Conservation (phyloP, 2,888 invertebrate species). For the Caenorhabditis angaria region DNA sequence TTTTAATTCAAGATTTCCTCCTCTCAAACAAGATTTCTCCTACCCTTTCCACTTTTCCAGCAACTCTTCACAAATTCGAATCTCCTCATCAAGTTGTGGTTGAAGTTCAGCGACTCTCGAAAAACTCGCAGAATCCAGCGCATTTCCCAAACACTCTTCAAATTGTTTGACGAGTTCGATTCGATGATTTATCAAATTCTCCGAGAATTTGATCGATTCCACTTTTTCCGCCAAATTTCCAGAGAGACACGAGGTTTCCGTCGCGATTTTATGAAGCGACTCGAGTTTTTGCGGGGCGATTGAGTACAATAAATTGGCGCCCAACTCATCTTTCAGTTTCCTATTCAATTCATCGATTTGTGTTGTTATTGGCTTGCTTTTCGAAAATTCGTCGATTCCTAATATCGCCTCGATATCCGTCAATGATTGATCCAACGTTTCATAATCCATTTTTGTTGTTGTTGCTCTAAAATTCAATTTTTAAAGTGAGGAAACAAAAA, state of each 20-base stretch:
- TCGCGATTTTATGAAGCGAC: constrained; percentile 6
- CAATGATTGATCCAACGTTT: not conserved
- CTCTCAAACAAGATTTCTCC: not conserved
- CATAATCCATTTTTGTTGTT: not conserved
- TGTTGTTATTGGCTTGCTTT: not conserved
- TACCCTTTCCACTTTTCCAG: constrained; percentile 10
- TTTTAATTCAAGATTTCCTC: not conserved
- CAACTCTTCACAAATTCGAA: constrained; percentile 2
- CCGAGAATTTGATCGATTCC: constrained; percentile 6
- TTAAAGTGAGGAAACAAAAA: too few species aligned
- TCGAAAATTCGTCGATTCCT: constrained; percentile 10
- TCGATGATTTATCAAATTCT: constrained; percentile 4
- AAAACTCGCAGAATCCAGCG: not conserved
- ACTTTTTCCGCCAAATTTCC: constrained; percentile 5
- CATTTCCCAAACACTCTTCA: constrained; percentile 10
- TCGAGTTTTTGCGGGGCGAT: constrained; percentile 5
- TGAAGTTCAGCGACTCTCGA: constrained; percentile 7
- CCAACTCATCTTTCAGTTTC: constrained; percentile 3
- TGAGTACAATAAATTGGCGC: not conserved
- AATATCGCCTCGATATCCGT: constrained; percentile 3
- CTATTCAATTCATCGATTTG: constrained; percentile 1
- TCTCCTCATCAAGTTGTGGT: constrained; percentile 8
- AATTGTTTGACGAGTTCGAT: constrained; percentile 4
- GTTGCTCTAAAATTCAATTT: not conserved
- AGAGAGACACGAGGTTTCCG: not conserved